Evolutionary conservation across 2,888 invertebrate species (phyloP), one percentile per base, ranked within the genome.

Genomic region (Synergus japonicus): DNA sequence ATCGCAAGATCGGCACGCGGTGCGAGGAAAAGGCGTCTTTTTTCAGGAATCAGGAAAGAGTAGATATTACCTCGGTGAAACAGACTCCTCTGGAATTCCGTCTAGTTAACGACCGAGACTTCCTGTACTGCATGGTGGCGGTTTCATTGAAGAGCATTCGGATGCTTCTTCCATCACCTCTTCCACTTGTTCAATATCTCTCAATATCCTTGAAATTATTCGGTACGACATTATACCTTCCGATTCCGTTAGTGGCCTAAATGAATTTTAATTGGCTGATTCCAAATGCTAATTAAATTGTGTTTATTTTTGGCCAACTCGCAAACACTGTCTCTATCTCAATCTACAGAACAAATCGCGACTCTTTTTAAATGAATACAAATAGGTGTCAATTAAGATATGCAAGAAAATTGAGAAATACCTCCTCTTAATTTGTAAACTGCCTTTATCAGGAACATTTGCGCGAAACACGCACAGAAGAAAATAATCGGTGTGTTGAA

Each of bases 41-140:
- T 54, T 73, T 73, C 73, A 73, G 73, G 73, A 73, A 73, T 73
- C 73, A 73, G 73, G 73, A 73, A 73, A 54, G 54, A 73, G 54
- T 73, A 73, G 54, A 73, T 73, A 73, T 73, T 54, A 54, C 73
- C 49, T 54, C 37, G 73, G n/a, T 15, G 73, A 73, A 73, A 76
- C 82, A 78, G 76, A 78, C 76, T 78, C 78, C 82, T 79, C 78
- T 81, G 79, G 82, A 84, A 82, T 84, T 84, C 83, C 83, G 79
- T 76, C 81, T 22, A 84, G 84, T 84, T 83, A 84, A 84, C 83
- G 81, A 84, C 84, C 84, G 83, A 64, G 78, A 81, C 84, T 81
- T 84, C 83, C 83, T 81, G 82, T 78, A 79, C 79, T 79, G 79
- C 29, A 29, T 29, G 29, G 69, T 78, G 76, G 78, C 54, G 79